Evolutionary conservation across 2,888 invertebrate species (phyloP).

Genomic region (Zygogramma bicolorata): DNA sequence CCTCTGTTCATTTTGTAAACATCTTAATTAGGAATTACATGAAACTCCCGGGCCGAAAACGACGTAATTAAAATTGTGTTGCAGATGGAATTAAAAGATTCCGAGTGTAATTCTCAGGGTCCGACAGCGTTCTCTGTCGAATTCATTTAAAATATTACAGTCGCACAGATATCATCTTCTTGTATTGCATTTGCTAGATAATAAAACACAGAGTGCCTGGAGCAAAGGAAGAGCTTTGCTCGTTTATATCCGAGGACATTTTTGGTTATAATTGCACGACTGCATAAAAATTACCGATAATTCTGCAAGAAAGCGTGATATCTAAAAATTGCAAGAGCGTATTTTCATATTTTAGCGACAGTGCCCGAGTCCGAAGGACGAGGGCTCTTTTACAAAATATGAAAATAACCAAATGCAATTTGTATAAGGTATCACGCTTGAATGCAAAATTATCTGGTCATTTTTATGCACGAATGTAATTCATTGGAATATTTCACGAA

Average conservation of each 20-base stretch:
- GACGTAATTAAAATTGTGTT: slow-evolving; percentile 3
- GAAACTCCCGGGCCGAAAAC: background rate
- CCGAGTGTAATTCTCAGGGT: slow-evolving; percentile 1
- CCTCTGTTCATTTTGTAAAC: background rate
- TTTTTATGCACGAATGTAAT: too few species aligned
- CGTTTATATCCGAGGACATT: background rate
- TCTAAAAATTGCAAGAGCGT: too few species aligned
- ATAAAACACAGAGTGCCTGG: background rate
- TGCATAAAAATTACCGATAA: background rate
- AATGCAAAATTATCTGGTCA: too few species aligned
- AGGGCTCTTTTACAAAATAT: too few species aligned
- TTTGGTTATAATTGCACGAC: too few species aligned
- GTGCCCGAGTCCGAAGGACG: too few species aligned
- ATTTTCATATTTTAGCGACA: too few species aligned
- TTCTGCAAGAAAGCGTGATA: background rate
- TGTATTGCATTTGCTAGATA: background rate
- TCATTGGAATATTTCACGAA: too few species aligned
- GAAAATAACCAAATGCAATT: too few species aligned
- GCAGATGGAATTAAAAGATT: slow-evolving; percentile 10
- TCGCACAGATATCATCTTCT: background rate
- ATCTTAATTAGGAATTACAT: slow-evolving; percentile 7
- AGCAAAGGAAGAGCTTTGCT: background rate
- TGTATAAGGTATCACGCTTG: too few species aligned
- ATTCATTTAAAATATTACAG: background rate
- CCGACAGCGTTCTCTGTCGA: background rate